Evolutionary conservation across 2,888 invertebrate genomes (phyloP).

Genomic region (Agrotis segetum): DNA sequence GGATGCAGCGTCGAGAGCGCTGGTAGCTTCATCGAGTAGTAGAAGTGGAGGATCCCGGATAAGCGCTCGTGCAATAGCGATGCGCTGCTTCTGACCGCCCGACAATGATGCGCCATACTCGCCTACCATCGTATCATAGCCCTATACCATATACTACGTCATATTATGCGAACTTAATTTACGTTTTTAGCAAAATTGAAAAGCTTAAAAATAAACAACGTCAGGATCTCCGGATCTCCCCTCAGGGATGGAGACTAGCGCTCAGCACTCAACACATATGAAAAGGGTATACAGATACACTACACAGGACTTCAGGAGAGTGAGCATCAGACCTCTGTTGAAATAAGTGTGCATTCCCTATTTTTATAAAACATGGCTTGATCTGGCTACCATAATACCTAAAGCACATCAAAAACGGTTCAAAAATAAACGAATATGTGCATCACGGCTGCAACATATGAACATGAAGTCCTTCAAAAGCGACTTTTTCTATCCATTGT

Average conservation of each 20-base stretch:
- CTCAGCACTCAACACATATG: neutral
- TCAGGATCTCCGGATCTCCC: neutral
- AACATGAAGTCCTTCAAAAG: too few relatives aligned
- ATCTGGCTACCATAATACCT: neutral
- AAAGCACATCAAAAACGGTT: neutral
- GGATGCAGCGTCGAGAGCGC: conserved; percentile 92
- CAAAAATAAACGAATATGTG: neutral
- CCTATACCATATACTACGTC: conserved; percentile 76
- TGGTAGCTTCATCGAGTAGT: conserved; percentile 92
- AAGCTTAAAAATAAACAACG: neutral
- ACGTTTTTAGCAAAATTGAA: neutral
- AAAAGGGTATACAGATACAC: neutral
- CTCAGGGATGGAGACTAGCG: too few relatives aligned
- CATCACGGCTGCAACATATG: too few relatives aligned
- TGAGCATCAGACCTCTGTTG: neutral
- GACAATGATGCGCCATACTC: conserved; percentile 91
- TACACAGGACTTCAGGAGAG: neutral
- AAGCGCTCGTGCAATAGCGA: conserved; percentile 93
- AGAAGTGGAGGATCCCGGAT: conserved; percentile 91
- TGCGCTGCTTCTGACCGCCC: conserved; percentile 93
- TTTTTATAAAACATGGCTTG: neutral
- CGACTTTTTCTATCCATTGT: neutral
- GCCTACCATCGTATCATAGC: conserved; percentile 91
- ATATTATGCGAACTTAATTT: neutral
- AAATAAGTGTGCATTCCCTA: neutral